Percentiles rank a stretch among this genome's conserved stretches.
These are phyloP conservation scores for Daubentonia madagascariensis DNA, from an alignment of 2,113 vertebrate genomes.

Conservation along the genomic window DNA sequence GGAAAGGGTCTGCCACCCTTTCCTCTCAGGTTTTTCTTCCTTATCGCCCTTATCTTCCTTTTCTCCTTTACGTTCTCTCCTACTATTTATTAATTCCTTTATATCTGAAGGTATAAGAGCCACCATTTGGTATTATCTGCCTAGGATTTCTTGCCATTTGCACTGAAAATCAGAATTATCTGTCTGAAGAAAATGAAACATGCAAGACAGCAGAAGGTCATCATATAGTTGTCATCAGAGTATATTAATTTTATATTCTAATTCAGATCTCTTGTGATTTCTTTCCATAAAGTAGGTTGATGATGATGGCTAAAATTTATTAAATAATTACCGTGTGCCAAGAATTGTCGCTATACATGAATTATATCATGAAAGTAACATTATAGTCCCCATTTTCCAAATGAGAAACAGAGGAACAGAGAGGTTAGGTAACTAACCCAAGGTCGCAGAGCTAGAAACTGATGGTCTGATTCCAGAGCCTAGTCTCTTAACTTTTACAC, in stretches of 20 bases:
- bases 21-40: not conserved
- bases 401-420: not conserved
- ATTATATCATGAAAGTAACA: not conserved
- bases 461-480: not conserved
- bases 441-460: slow-evolving; percentile 24
- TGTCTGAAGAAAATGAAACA: slow-evolving; percentile 38
- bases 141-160: slow-evolving; percentile 24
- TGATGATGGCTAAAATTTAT: not conserved
- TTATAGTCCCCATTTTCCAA: not conserved
- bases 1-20: not conserved
- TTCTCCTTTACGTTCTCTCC: not conserved
- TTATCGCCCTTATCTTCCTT: not conserved
- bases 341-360: not conserved
- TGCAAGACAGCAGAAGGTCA: not conserved
- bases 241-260: not conserved
- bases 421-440: not conserved
- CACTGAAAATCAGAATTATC: not conserved
- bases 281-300: not conserved
- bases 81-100: slow-evolving; percentile 47
- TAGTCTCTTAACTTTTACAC: not conserved
- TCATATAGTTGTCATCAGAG: not conserved
- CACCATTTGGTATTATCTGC: not conserved
- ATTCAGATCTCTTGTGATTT: slow-evolving; percentile 7
- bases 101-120: not conserved
- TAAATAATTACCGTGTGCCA: not conserved